A percentile compares a stretch with the other conserved stretches of the same genome.
phyloP scores from a whole-genome alignment of 2,888 invertebrate genomes.

The Boloria euphrosyne region DNA sequence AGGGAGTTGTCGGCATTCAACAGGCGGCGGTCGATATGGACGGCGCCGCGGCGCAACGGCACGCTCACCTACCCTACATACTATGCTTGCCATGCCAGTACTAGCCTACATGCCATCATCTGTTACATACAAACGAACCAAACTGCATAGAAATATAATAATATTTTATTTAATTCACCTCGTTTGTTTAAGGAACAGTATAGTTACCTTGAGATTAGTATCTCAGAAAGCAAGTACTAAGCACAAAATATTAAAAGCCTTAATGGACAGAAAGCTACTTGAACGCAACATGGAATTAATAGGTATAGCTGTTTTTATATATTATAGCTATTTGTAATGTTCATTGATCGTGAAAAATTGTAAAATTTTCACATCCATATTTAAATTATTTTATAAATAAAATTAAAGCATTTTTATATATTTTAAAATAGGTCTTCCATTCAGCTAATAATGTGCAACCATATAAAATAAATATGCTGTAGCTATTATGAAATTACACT shows the following conservation, averaged over 20 bases:
- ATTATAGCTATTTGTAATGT: not conserved
- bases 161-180: too few species aligned
- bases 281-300: not conserved
- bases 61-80: slow-evolving; percentile 52
- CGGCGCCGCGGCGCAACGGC: slow-evolving; percentile 69
- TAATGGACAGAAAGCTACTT: not conserved
- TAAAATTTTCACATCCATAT: too few species aligned
- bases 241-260: not conserved
- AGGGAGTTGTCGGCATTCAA: slow-evolving; percentile 75
- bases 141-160: too few species aligned
- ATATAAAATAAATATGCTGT: too few species aligned
- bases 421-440: too few species aligned
- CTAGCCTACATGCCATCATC: not conserved
- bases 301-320: not conserved
- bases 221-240: not conserved
- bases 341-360: too few species aligned
- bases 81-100: slow-evolving; percentile 14
- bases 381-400: too few species aligned
- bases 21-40: slow-evolving; percentile 79
- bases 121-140: not conserved
- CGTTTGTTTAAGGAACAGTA: not conserved
- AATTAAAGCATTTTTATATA: too few species aligned
- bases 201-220: too few species aligned
- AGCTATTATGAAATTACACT: too few species aligned
- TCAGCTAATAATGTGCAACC: too few species aligned